Conservation (phyloP, 2,113 vertebrate genomes). For the Otus sunia region DNA sequence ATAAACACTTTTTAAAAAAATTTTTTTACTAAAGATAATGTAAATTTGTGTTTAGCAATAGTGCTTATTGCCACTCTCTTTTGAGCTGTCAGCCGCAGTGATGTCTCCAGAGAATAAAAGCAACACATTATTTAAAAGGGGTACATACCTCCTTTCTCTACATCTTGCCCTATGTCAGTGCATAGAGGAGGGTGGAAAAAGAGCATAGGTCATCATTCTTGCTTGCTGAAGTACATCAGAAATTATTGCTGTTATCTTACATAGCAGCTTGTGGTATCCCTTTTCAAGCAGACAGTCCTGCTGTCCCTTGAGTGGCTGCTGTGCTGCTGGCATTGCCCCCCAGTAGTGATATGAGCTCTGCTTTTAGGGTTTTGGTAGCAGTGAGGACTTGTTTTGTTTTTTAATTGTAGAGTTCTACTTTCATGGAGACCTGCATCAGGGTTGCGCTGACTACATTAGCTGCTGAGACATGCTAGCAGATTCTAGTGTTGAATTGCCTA, state of each 20-base stretch:
- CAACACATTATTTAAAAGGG: neutral
- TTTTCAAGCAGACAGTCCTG: neutral
- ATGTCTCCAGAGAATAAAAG: neutral
- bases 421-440: neutral
- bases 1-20: neutral
- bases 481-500: neutral
- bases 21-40: neutral
- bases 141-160: neutral
- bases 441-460: neutral
- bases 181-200: neutral
- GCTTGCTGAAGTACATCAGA: neutral
- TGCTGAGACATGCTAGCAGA: neutral
- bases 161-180: neutral
- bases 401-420: neutral
- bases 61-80: neutral
- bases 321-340: neutral
- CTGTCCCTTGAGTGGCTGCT: neutral
- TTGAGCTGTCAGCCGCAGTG: neutral
- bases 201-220: constrained; percentile 3
- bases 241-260: constrained; percentile 47
- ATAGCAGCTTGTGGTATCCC: constrained; percentile 36
- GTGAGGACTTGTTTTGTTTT: neutral
- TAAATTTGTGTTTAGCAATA: neutral
- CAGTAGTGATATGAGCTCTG: neutral
- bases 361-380: neutral